Base-by-base conservation (phyloP, 2,113 vertebrate species). In the Mastomys coucha region DNA sequence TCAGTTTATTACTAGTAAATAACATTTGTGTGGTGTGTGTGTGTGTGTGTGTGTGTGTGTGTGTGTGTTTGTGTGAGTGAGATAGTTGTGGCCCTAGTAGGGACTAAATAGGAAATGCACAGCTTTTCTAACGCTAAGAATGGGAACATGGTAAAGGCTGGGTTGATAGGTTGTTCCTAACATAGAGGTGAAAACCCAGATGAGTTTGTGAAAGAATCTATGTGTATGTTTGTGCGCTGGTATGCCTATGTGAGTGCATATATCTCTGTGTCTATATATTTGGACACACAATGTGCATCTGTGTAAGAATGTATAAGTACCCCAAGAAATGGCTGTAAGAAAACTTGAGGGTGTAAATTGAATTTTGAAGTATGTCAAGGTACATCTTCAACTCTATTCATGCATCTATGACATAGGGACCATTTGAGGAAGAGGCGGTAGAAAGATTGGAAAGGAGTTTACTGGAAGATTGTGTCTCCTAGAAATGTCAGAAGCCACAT, bases 21-120 rank as follows among this genome's bases (percentile, higher is more conserved):
- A 36, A 53, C 11, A 4, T 36, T 24, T 33, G 42, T 24, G 31
- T 51, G 31, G n/a, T 58, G 17, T 92, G 42, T n/a, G 1, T 13
- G 24, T 51, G 49, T 73, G 49, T 58, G 51, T 75, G 45, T 36
- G 36, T 91, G 24, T 63, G 45, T 56, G 36, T 39, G 22, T 65
- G 49, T 73, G 51, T 58, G 51, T 76, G 45, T 36, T 22, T 91
- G 16, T 63, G 49, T 56, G 33, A 28, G 22, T 63, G 3, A 42
- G 7, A n/a, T 0, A 17, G 2, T 42, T 20, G 33, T 2, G 2
- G 36, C 2, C 31, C 33, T 14, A 60, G 36, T 9, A 24, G 16
- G 14, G 33, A 36, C 5, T 28, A 72, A 31, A 17, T 6, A 69
- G 5, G 33, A 65, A 89, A 28, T 28, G 33, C 1, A 36, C 42